These are phyloP conservation scores for Antennarius maculatus DNA, from an alignment of 2,797 vertebrate genomes.

Conservation along the genomic window DNA sequence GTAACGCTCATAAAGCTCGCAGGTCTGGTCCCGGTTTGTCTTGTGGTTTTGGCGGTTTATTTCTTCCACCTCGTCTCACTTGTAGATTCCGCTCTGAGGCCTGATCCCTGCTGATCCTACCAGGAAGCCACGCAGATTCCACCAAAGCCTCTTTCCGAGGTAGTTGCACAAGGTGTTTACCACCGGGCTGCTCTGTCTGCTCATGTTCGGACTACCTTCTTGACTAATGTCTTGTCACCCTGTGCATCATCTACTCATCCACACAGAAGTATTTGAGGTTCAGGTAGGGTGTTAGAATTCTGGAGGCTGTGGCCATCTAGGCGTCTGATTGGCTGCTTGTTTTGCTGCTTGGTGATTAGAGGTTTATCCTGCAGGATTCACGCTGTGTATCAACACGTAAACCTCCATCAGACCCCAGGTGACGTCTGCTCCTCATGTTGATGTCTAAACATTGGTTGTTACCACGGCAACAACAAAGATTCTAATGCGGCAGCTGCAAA, in stretches of 20 bases:
- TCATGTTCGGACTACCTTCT: slow-evolving; percentile 3
- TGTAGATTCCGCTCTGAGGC: slow-evolving; percentile 17
- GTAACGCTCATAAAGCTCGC: slow-evolving; percentile 31
- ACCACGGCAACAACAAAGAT: slow-evolving; percentile 2
- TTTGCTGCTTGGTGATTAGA: slow-evolving; percentile 48
- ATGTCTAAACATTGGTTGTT: background rate
- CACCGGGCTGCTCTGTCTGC: background rate
- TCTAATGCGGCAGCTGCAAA: background rate
- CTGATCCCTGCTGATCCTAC: slow-evolving; percentile 7
- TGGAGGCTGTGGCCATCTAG: slow-evolving; percentile 38
- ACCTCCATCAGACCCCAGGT: slow-evolving; percentile 49
- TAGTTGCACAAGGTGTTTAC: slow-evolving; percentile 7
- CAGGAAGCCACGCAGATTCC: background rate
- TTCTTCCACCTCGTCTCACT: slow-evolving; percentile 9
- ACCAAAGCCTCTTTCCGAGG: too few relatives aligned
- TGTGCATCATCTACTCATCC: slow-evolving; percentile 8
- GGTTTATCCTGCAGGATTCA: slow-evolving; percentile 9
- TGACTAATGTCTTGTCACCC: slow-evolving; percentile 18
- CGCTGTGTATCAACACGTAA: slow-evolving; percentile 39
- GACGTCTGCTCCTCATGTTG: slow-evolving; percentile 29
- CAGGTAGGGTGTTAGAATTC: slow-evolving; percentile 33
- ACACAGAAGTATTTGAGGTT: background rate
- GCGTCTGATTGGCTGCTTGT: slow-evolving; percentile 54
- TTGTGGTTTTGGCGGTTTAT: slow-evolving; percentile 30
- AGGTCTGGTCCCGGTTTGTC: slow-evolving; percentile 43